phyloP scores from a whole-genome alignment of 2,113 vertebrate genomes.

The Trinectes maculatus region DNA sequence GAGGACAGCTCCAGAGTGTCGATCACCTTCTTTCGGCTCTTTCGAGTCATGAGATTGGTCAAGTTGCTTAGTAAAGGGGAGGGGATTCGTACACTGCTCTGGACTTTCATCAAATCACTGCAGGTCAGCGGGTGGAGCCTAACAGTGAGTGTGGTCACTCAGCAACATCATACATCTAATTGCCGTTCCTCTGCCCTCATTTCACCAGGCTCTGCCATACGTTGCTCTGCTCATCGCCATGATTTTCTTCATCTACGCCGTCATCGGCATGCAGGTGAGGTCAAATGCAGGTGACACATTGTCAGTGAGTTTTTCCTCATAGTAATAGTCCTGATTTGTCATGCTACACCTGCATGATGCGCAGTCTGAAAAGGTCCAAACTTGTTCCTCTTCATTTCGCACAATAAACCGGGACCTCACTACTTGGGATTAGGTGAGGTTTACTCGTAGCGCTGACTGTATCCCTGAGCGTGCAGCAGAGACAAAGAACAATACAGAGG shows the following conservation, averaged over 20 bases:
- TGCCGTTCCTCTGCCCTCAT: background rate
- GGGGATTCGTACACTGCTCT: conserved; percentile 95
- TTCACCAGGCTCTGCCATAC: conserved; percentile 90
- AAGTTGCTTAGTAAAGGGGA: conserved; percentile 98
- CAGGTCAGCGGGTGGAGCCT: conserved; percentile 83
- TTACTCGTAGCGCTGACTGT: no score
- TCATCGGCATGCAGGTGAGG: conserved; percentile 93
- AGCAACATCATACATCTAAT: background rate
- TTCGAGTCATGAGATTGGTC: conserved; percentile 98
- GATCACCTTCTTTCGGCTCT: conserved; percentile 99
- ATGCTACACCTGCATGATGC: background rate
- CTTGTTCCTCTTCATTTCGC: no score
- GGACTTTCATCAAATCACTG: conserved; percentile 99
- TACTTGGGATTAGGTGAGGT: no score
- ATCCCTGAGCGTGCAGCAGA: no score
- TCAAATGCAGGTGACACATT: no score
- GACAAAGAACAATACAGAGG: no score
- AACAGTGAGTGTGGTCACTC: background rate
- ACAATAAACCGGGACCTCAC: no score
- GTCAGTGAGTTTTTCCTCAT: no score
- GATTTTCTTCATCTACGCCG: conserved; percentile 97
- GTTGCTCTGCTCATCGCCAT: conserved; percentile 93
- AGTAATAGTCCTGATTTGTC: no score
- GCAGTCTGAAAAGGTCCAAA: no score
- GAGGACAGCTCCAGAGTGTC: conserved; percentile 97